These are phyloP conservation scores for Alviniconcha strummeri DNA, from an alignment of 2,888 invertebrate species.

Conservation along the genomic window DNA sequence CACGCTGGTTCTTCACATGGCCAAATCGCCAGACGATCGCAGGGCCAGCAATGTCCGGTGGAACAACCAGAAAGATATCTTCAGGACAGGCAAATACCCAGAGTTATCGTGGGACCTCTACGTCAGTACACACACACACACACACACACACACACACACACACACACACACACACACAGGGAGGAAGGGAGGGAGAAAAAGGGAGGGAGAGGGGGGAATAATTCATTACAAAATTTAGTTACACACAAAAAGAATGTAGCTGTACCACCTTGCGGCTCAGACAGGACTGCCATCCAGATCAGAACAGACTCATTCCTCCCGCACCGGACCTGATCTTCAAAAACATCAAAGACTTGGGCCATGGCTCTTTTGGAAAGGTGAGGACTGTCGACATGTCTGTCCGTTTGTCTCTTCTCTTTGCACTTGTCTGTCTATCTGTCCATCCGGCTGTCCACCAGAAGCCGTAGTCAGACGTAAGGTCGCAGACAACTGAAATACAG, in stretches of 20 bases:
- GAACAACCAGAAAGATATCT: slow-evolving; percentile 1
- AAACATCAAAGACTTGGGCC: slow-evolving; percentile 12
- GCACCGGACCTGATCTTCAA: slow-evolving; percentile 14
- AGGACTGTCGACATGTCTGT: not conserved
- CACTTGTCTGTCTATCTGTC: too few relatives aligned
- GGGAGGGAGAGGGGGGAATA: too few relatives aligned
- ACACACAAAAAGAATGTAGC: too few relatives aligned
- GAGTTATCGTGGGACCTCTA: slow-evolving; percentile 21
- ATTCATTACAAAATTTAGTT: too few relatives aligned
- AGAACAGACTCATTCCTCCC: not conserved
- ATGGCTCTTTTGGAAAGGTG: slow-evolving; percentile 25
- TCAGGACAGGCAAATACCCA: slow-evolving; percentile 14
- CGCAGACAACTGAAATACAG: too few relatives aligned
- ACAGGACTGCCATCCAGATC: slow-evolving; percentile 24
- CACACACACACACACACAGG: not conserved
- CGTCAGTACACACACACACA: not conserved
- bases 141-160: too few relatives aligned
- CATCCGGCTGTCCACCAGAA: too few relatives aligned
- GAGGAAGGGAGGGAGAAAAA: not conserved
- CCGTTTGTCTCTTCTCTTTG: too few relatives aligned
- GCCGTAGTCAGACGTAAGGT: too few relatives aligned
- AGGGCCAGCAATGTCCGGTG: slow-evolving; percentile 6
- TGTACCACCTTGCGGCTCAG: too few relatives aligned
- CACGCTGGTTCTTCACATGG: not conserved
- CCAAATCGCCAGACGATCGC: not conserved